Percentiles rank a stretch among this genome's conserved stretches.
Conservation (phyloP, 2,888 invertebrate genomes). For the Arctia plantaginis region DNA sequence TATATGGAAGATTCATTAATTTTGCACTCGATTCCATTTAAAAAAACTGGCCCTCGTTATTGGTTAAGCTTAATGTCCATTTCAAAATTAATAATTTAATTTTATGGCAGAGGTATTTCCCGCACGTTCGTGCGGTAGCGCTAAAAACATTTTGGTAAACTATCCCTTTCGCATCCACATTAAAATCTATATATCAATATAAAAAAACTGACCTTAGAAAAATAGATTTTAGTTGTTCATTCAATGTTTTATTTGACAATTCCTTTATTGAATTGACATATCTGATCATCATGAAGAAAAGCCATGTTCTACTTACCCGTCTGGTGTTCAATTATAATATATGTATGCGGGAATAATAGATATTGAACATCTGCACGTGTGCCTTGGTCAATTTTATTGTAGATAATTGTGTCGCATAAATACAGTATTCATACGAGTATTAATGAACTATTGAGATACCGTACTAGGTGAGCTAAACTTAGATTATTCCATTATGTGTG, state of each 20-base stretch:
- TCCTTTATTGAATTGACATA: slow-evolving; percentile 53
- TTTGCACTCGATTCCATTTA: neutral
- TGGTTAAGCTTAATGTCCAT: neutral
- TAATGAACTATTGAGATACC: neutral
- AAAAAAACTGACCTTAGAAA: neutral
- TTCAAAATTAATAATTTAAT: neutral
- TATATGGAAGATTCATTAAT: neutral
- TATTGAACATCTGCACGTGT: slow-evolving; percentile 14
- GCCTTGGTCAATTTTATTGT: slow-evolving; percentile 22
- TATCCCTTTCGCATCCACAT: neutral
- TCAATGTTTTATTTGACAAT: slow-evolving; percentile 35
- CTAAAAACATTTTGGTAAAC: neutral
- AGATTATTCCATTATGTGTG: neutral
- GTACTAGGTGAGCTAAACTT: neutral
- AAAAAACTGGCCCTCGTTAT: neutral
- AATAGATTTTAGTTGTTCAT: neutral
- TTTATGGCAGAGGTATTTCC: no score
- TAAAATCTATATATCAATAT: neutral
- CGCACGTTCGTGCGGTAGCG: no score
- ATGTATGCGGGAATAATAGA: slow-evolving; percentile 30
- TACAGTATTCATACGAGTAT: slow-evolving; percentile 22
- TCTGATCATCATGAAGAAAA: slow-evolving; percentile 39
- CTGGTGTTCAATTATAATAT: slow-evolving; percentile 33
- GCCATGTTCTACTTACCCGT: slow-evolving; percentile 28
- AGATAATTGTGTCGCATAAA: slow-evolving; percentile 17